Percentiles rank a stretch among this genome's conserved stretches.
Conservation (phyloP, 2,888 invertebrate genomes). For the Salpingus planirostris region DNA sequence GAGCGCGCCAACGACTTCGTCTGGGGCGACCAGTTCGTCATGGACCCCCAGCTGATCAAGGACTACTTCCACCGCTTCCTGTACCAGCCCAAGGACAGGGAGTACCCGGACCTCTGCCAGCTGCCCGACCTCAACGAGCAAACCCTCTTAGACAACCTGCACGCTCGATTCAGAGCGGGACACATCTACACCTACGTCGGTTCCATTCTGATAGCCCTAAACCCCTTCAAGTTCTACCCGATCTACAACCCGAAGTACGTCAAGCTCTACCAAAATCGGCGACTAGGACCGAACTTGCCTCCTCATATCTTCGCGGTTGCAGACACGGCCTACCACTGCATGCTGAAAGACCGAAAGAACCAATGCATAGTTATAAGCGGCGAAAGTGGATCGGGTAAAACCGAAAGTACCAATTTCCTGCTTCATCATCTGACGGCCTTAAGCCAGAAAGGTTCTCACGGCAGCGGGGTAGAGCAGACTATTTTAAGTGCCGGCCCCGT, state of each 20-base stretch:
- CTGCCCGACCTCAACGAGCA: conserved; percentile 91
- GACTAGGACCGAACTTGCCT: conserved; percentile 83
- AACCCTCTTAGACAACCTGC: conserved; percentile 82
- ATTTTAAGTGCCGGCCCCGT: conserved; percentile 94
- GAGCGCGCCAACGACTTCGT: conserved; percentile 77
- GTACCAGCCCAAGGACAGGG: conserved; percentile 85
- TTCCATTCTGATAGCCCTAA: conserved; percentile 89
- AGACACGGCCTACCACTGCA: conserved; percentile 88
- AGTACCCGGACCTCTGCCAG: conserved; percentile 93
- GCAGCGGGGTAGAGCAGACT: conserved; percentile 94
- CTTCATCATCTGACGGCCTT: conserved; percentile 91
- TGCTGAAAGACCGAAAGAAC: conserved; percentile 84
- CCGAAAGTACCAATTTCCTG: conserved; percentile 92
- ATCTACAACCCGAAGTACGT: conserved; percentile 98
- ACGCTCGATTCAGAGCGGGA: conserved; percentile 79
- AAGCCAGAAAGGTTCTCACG: conserved; percentile 88
- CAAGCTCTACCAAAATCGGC: conserved; percentile 86
- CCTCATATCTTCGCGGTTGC: conserved; percentile 97
- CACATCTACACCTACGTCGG: conserved; percentile 96
- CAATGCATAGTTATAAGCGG: conserved; percentile 94
- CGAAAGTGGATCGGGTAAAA: conserved; percentile 93
- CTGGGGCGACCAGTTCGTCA: conserved; percentile 81
- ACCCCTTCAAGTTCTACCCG: conserved; percentile 91
- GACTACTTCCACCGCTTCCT: conserved; percentile 87
- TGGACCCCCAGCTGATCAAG: conserved; percentile 85